These are phyloP conservation scores for Tyria jacobaeae DNA, from an alignment of 2,888 invertebrate genomes.

Conservation along the genomic window DNA sequence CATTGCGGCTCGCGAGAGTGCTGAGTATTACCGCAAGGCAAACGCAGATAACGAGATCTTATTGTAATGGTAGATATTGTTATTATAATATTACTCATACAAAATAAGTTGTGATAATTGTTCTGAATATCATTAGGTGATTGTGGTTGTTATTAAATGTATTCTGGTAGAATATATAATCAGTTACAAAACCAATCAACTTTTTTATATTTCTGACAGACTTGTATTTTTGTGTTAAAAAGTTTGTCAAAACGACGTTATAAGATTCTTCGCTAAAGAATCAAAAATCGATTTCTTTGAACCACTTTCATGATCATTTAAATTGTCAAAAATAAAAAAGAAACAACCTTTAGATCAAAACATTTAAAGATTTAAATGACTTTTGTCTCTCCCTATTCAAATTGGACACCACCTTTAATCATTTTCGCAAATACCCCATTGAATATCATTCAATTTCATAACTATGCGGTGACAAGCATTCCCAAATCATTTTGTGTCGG, in stretches of 20 bases:
- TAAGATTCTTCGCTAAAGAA: too few species aligned
- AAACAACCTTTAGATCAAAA: background rate
- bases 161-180: too few species aligned
- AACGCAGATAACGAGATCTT: background rate
- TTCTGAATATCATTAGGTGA: background rate
- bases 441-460: too few species aligned
- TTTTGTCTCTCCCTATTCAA: background rate
- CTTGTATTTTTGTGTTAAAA: too few species aligned
- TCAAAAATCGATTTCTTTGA: too few species aligned
- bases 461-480: slow-evolving; percentile 1
- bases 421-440: background rate
- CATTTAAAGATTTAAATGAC: background rate
- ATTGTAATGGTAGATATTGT: background rate
- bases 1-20: background rate
- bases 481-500: slow-evolving; percentile 16
- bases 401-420: background rate
- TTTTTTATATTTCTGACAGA: too few species aligned
- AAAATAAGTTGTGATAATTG: background rate
- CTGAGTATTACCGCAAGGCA: background rate
- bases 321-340: too few species aligned
- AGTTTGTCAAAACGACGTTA: too few species aligned
- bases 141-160: too few species aligned
- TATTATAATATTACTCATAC: background rate
- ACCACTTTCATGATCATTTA: too few species aligned
- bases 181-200: too few species aligned